Base-by-base conservation (phyloP, 2,797 vertebrate species). In the Arrhamphus sclerolepis region DNA sequence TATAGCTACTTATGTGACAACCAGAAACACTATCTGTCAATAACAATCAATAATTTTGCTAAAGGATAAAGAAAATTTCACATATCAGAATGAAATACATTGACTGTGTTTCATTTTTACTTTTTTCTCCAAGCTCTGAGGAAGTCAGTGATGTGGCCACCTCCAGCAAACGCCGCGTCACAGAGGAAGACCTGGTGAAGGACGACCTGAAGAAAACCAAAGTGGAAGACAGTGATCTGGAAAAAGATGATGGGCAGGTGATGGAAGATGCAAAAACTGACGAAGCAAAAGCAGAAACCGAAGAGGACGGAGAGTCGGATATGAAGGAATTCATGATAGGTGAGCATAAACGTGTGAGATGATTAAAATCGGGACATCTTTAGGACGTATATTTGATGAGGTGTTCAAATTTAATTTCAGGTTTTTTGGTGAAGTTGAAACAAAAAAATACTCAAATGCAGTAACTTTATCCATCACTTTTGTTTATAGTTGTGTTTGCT, bases 201-300 rank as follows among this genome's bases (percentile, higher is more conserved):
- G 92, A 95, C 18, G 90, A 92, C 63, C 86, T 81, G 2, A 94
- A 94, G 55, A 95, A 93, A 69, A 94, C 89, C 76, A 74, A 88
- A 49, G 86, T 91, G 74, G 92, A 93, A 6, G 55, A 61, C 61
- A 63, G 7, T 0, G 61, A 56, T 0, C 21, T 51, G 49, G 67
- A 73, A 46, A 56, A 28, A 0, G 56, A 53, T 24, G 77, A 69
- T 0, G 65, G 44, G 5, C 31, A 69, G 29, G 13, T 55, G 66
- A 78, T 24, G 31, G 20, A 64, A 21, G 70, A 14, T 19, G 59
- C 70, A 31, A 61, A 72, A 42, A 56, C 81, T 43, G 80, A 84
- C 1, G 87, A 89, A 0, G 43, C 16, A 18, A 86, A 59, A 26
- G 68, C 67, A 0, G 14, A 75, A 52, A 62, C 2, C 1, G 62